These are phyloP conservation scores for Bombycilla garrulus DNA, from an alignment of 2,113 vertebrate genomes.

Conservation along the genomic window DNA sequence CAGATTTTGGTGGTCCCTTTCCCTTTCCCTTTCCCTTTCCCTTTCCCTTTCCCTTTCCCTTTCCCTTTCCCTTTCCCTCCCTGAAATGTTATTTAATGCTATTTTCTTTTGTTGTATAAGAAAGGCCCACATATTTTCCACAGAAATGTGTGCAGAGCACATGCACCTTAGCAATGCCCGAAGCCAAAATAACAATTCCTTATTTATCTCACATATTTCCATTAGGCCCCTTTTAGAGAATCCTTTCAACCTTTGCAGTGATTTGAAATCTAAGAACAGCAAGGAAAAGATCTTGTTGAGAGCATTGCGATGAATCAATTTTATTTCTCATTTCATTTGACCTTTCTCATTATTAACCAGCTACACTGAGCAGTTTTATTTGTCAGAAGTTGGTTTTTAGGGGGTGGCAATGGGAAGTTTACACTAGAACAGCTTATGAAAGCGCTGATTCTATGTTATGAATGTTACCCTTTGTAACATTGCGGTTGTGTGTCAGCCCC, in stretches of 20 bases:
- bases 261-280: neutral
- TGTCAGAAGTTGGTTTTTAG: neutral
- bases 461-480: slow-evolving; percentile 3
- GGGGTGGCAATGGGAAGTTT: neutral
- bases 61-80: neutral
- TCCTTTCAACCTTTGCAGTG: neutral
- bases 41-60: neutral
- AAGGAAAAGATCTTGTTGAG: neutral
- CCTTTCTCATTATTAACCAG: slow-evolving; percentile 54
- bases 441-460: slow-evolving; percentile 5
- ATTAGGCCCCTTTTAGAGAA: neutral
- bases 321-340: neutral
- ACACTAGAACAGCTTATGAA: neutral
- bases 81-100: neutral
- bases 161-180: neutral
- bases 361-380: neutral
- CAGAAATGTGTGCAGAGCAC: slow-evolving; percentile 19
- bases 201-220: neutral
- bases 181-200: neutral
- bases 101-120: slow-evolving; percentile 24
- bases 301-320: neutral
- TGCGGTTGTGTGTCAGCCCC: slow-evolving; percentile 12
- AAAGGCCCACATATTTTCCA: neutral
- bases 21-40: neutral
- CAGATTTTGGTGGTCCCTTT: neutral